phyloP scores from a whole-genome alignment of 2,888 invertebrate species.

The Eristalis arbustorum region DNA sequence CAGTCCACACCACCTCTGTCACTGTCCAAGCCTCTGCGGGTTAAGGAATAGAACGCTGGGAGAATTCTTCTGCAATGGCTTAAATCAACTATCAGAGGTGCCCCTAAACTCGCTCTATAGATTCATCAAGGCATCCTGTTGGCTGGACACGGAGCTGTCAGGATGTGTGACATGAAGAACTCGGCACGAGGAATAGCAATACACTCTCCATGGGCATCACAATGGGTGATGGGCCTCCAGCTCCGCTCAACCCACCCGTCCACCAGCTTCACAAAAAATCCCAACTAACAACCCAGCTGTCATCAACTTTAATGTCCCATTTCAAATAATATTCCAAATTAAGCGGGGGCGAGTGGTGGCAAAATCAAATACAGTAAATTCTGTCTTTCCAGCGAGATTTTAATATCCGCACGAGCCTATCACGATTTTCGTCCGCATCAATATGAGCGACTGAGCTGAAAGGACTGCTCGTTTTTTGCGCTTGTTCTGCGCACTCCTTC shows the following conservation, averaged over 20 bases:
- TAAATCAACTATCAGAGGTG: no score
- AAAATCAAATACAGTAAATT: conserved; percentile 31
- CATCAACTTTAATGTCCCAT: conserved; percentile 2
- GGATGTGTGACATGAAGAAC: no score
- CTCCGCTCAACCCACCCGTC: neutral
- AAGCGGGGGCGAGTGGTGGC: neutral
- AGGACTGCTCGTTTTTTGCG: conserved; percentile 9
- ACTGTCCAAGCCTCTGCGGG: no score
- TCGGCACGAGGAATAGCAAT: no score
- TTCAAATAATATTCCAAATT: conserved; percentile 4
- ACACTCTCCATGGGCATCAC: no score
- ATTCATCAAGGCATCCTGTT: no score
- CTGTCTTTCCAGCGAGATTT: conserved; percentile 55
- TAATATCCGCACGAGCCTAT: conserved; percentile 63
- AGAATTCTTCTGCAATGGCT: no score
- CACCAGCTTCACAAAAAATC: neutral
- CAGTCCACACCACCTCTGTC: no score
- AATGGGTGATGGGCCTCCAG: no score
- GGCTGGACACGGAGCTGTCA: no score
- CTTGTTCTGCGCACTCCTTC: conserved; percentile 10
- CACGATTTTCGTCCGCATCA: conserved; percentile 42
- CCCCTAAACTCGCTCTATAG: no score
- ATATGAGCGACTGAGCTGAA: conserved; percentile 42
- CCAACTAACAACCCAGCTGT: neutral
- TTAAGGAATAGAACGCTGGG: no score